These are phyloP conservation scores for Mola mola DNA, from an alignment of 2,113 vertebrate genomes.

Conservation along the genomic window DNA sequence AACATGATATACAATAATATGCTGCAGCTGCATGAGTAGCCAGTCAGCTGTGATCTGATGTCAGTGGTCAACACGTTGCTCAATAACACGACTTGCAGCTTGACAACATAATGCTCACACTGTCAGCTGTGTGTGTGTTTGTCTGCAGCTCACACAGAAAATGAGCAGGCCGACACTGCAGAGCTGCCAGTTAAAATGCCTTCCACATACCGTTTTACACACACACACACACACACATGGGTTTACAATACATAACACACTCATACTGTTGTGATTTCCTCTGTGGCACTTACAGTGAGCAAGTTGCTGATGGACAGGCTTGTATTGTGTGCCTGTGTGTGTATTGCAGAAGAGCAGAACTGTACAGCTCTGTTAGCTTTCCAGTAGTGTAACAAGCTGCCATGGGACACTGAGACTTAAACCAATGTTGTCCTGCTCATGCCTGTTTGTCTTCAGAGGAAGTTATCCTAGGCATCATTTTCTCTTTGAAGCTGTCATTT, in stretches of 20 bases:
- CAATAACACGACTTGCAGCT: too few species aligned
- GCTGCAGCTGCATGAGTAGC: too few species aligned
- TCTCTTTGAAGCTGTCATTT: too few species aligned
- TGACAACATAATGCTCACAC: too few species aligned
- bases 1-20: too few species aligned
- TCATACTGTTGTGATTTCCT: neutral
- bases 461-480: too few species aligned
- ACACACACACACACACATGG: neutral
- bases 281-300: conserved; percentile 11
- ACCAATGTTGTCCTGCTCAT: conserved; percentile 1
- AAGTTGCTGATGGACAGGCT: conserved; percentile 23
- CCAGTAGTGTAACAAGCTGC: too few species aligned
- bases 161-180: conserved; percentile 52
- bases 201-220: conserved; percentile 48
- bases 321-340: neutral
- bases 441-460: conserved; percentile 10
- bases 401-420: too few species aligned
- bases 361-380: too few species aligned
- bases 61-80: too few species aligned
- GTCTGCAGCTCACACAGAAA: conserved; percentile 49
- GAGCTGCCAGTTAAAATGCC: conserved; percentile 55
- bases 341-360: conserved; percentile 32
- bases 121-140: conserved; percentile 3
- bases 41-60: too few species aligned
- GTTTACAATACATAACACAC: neutral